Base-by-base conservation (phyloP, 1,140 invertebrate genomes). In the Myzus persicae region DNA sequence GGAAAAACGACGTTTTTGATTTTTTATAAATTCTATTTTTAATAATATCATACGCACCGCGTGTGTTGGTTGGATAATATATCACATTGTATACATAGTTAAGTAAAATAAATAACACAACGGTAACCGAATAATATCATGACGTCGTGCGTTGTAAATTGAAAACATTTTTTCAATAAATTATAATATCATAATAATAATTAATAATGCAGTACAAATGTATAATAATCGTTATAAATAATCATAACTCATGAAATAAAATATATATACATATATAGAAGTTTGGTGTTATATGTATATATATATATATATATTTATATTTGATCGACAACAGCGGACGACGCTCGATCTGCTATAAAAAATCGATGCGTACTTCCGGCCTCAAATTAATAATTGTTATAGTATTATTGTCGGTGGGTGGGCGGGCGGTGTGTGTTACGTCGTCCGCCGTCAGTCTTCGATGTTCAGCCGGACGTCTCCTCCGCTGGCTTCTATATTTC, bases 381-480 rank as follows among this genome's bases (percentile, higher is more conserved):
- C 59, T 31, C 5, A n/a, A n/a, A n/a, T 18, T 14, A 76, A 76
- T 76, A 76, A 76, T 76, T 76, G 59, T 76, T 76, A 76, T 76
- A n/a, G 31, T 76, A n/a, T 67, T 67, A n/a, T 67, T 31, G 31
- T 67, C 59, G 59, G 11, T 67, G 59, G 46, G 46, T 14, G 14
- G 14, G 46, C 11, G 14, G 46, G 11, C 11, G 46, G 46, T 14
- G 46, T 48, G 46, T 18, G 46, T 48, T 18, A 48, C 46, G 14
- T 48, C 14, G n/a, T 76, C n/a, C 6, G 59, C 59, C 14, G 14
- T 92, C 91, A 93, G 91, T 93, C 91, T 93, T 93, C 91, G 76
- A 93, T 93, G 24, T 93, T 51, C 11, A 93, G 51, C 54, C 91
- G 91, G 44, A 93, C 81, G 14, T 92, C 91, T 36, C 20, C 46